Evolutionary conservation across 2,888 invertebrate species (phyloP).

Genomic region (Papilio gigon): DNA sequence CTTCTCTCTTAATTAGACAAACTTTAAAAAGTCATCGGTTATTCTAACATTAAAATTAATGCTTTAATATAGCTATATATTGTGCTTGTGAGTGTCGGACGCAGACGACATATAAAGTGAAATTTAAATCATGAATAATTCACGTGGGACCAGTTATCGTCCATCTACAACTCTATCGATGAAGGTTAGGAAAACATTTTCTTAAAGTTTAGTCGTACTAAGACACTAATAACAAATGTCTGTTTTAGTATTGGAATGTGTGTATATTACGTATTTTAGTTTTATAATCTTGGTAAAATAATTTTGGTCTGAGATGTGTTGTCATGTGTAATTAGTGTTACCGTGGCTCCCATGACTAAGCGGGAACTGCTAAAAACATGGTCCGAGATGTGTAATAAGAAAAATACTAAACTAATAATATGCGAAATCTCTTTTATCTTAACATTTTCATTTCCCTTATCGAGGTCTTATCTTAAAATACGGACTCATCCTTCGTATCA

Average conservation of each 20-base stretch:
- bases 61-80: neutral
- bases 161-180: slow-evolving; percentile 14
- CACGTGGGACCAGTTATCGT: slow-evolving; percentile 17
- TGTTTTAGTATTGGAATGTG: no score
- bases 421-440: slow-evolving; percentile 5
- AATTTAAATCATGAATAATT: slow-evolving; percentile 17
- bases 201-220: neutral
- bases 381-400: no score
- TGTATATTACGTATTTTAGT: no score
- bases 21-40: no score
- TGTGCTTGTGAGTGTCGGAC: neutral
- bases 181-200: neutral
- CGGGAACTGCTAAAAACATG: no score
- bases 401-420: no score
- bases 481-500: slow-evolving; percentile 33
- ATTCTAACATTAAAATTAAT: neutral
- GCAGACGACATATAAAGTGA: slow-evolving; percentile 8
- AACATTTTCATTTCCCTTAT: slow-evolving; percentile 28
- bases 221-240: neutral
- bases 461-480: slow-evolving; percentile 25
- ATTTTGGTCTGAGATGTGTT: no score
- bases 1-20: no score
- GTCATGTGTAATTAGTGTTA: no score
- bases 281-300: no score
- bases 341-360: no score